Evolutionary conservation across 2,888 invertebrate genomes (phyloP).

Genomic region (Aleiodes leptofemur): DNA sequence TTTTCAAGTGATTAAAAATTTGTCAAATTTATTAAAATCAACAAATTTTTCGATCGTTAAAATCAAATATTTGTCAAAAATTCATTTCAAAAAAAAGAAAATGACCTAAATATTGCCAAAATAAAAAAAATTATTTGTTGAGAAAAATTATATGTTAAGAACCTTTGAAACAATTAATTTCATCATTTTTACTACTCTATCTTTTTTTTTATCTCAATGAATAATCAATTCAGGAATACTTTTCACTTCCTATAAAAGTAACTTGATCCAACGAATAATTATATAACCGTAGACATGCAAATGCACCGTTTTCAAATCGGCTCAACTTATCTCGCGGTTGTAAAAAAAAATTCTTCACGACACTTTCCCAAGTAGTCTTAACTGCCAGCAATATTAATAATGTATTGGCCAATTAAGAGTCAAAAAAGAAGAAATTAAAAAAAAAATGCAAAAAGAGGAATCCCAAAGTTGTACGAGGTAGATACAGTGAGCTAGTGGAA

Average conservation of each 20-base stretch:
- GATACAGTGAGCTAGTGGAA: not conserved
- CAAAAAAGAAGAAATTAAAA: not conserved
- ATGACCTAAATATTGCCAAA: no score
- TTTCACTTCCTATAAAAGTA: not conserved
- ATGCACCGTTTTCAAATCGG: slow-evolving; percentile 69
- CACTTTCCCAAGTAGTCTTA: slow-evolving; percentile 64
- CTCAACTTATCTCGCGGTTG: slow-evolving; percentile 67
- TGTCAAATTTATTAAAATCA: no score
- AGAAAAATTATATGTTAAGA: no score
- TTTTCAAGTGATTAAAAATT: no score
- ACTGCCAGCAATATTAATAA: slow-evolving; percentile 71
- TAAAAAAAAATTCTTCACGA: slow-evolving; percentile 59
- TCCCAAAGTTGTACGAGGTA: not conserved
- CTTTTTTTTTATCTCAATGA: no score
- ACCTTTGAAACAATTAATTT: no score
- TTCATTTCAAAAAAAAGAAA: no score
- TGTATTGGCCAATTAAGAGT: slow-evolving; percentile 68
- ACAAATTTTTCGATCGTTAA: no score
- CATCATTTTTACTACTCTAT: no score
- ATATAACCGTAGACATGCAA: slow-evolving; percentile 61
- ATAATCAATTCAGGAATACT: not conserved
- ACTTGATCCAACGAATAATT: not conserved
- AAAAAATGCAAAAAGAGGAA: not conserved
- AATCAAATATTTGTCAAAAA: no score
- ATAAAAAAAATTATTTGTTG: no score